phyloP scores from a whole-genome alignment of 92 coral and sea anemone species.

The Ricordea florida region DNA sequence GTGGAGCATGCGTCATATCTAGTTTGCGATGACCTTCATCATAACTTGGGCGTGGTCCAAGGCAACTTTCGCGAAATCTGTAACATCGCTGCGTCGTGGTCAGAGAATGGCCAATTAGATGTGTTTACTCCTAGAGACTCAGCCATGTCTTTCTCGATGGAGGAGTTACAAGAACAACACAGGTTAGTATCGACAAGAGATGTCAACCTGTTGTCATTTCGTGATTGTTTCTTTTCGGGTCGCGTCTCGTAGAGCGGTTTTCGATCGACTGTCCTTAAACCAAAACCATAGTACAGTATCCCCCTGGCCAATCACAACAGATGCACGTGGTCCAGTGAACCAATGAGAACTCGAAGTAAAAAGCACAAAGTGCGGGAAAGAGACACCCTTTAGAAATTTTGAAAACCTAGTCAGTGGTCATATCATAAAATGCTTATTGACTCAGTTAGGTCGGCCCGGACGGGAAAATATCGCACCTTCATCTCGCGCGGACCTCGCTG shows the following conservation, averaged over 20 bases:
- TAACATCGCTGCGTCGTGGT: constrained; percentile 85
- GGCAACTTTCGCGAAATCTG: constrained; percentile 88
- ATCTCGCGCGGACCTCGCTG: no score
- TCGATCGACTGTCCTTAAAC: not conserved
- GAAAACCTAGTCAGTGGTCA: no score
- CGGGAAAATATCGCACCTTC: no score
- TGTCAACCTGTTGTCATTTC: no score
- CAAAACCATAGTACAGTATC: not conserved
- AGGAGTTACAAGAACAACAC: constrained; percentile 77
- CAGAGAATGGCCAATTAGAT: constrained; percentile 76
- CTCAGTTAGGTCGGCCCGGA: no score
- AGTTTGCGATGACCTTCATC: constrained; percentile 97
- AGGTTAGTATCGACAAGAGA: constrained; percentile 29
- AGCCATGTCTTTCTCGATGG: constrained; percentile 73
- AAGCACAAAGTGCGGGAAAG: not conserved
- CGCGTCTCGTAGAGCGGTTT: no score
- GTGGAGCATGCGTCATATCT: constrained; percentile 93
- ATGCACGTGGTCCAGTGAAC: no score
- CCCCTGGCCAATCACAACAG: no score
- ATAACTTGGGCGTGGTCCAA: constrained; percentile 89
- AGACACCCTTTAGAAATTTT: no score
- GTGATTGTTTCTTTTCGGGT: no score
- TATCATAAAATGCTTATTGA: no score
- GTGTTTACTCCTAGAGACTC: constrained; percentile 85
- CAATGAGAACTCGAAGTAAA: no score